phyloP scores from a whole-genome alignment of 2,888 invertebrate genomes.

The Seira ritae region DNA sequence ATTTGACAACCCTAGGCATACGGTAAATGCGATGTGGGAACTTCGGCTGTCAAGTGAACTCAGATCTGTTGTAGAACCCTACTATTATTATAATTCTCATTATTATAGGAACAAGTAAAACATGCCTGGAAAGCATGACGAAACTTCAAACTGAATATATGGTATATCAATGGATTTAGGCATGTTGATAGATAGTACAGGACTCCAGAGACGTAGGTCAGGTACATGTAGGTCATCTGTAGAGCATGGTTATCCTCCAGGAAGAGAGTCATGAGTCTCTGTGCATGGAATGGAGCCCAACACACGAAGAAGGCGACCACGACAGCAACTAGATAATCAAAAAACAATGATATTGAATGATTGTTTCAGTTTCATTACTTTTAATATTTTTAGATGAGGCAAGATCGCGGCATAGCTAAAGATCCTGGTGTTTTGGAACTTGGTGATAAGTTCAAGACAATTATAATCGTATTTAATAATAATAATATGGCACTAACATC shows the following conservation, averaged over 20 bases:
- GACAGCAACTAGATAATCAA: conserved; percentile 66
- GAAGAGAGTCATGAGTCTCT: conserved; percentile 75
- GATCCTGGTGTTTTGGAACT: too few relatives aligned
- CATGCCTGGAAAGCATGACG: conserved; percentile 93
- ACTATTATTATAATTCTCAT: conserved; percentile 69
- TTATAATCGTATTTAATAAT: too few relatives aligned
- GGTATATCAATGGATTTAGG: conserved; percentile 89
- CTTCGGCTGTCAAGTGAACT: background rate
- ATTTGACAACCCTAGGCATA: too few relatives aligned
- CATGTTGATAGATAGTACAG: conserved; percentile 86
- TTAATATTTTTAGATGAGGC: too few relatives aligned
- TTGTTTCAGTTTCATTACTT: too few relatives aligned
- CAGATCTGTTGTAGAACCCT: conserved; percentile 55
- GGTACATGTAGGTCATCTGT: conserved; percentile 74
- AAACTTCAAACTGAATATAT: conserved; percentile 96
- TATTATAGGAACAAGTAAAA: conserved; percentile 72
- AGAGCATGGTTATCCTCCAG: conserved; percentile 73
- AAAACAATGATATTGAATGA: too few relatives aligned
- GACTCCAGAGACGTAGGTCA: conserved; percentile 78
- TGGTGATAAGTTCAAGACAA: too few relatives aligned
- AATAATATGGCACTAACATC: too few relatives aligned
- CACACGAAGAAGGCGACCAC: conserved; percentile 75
- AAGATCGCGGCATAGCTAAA: too few relatives aligned
- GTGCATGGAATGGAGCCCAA: conserved; percentile 79
- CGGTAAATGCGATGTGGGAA: too few relatives aligned